phyloP scores from a whole-genome alignment of 2,888 invertebrate species.

The Zygaena filipendulae region DNA sequence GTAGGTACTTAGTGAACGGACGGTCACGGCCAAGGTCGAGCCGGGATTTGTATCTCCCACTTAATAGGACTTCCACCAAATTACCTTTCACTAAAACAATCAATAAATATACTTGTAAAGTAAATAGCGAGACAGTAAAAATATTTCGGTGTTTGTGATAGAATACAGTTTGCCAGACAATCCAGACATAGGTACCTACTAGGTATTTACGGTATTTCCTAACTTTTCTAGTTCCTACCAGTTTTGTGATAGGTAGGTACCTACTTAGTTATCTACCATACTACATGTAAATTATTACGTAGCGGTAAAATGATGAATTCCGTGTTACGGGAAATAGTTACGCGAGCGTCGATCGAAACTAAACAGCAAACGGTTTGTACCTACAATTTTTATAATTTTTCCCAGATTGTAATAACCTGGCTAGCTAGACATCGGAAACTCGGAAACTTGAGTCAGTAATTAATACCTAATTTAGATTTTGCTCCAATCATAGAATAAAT shows the following conservation, averaged over 20 bases:
- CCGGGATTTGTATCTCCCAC: slow-evolving; percentile 27
- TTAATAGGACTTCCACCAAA: slow-evolving; percentile 21
- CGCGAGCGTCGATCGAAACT: slow-evolving; percentile 40
- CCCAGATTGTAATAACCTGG: no score
- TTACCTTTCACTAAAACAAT: slow-evolving; percentile 25
- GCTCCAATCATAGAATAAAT: no score
- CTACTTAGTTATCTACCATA: slow-evolving; percentile 12
- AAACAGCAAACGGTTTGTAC: slow-evolving; percentile 47
- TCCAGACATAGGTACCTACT: no score
- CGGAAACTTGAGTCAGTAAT: no score
- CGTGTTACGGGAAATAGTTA: slow-evolving; percentile 49
- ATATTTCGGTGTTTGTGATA: slow-evolving; percentile 9
- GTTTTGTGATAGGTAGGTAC: slow-evolving; percentile 11
- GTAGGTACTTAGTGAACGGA: slow-evolving; percentile 55
- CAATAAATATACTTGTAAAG: not conserved
- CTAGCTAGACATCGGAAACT: no score
- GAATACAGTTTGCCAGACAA: no score
- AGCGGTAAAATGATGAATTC: slow-evolving; percentile 49
- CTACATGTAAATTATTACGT: no score
- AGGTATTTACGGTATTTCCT: no score
- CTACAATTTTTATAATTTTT: no score
- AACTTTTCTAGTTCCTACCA: no score
- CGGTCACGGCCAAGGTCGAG: slow-evolving; percentile 63
- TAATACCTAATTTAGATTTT: no score
- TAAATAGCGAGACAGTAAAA: slow-evolving; percentile 4